Conservation (phyloP, 2,113 vertebrate genomes). For the Marmota monax region DNA sequence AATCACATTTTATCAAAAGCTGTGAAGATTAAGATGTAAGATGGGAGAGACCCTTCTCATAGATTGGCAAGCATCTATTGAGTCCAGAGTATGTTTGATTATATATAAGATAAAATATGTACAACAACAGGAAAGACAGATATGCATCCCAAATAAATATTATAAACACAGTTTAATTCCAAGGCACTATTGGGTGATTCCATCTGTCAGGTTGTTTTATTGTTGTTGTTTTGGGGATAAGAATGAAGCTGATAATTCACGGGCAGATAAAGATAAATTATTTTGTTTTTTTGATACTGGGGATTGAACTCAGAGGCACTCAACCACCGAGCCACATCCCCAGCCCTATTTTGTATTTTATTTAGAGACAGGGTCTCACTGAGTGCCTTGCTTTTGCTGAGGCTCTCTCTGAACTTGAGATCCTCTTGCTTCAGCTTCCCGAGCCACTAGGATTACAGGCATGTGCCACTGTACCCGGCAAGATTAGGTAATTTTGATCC, state of each 20-base stretch:
- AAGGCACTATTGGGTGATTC: not conserved
- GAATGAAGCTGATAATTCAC: not conserved
- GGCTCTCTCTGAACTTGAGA: too few species aligned
- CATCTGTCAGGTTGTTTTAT: not conserved
- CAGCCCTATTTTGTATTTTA: too few species aligned
- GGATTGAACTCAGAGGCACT: too few species aligned
- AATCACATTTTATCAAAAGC: not conserved
- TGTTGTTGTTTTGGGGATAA: not conserved
- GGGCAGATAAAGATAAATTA: conserved; percentile 15
- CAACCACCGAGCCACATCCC: too few species aligned
- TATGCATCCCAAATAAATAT: not conserved
- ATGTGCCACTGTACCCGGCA: too few species aligned
- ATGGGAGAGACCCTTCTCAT: not conserved
- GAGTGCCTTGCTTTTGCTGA: too few species aligned
- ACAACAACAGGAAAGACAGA: not conserved
- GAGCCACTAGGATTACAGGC: too few species aligned
- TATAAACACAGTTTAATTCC: not conserved
- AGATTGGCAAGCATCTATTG: not conserved
- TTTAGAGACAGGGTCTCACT: too few species aligned
- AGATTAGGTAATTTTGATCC: not conserved
- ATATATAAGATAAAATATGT: not conserved
- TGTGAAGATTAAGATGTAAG: not conserved
- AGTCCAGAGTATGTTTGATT: not conserved
- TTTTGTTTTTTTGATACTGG: not conserved
- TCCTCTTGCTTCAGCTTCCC: too few species aligned